Conservation (phyloP, 2,113 vertebrate species). For the Acrocephalus arundinaceus region DNA sequence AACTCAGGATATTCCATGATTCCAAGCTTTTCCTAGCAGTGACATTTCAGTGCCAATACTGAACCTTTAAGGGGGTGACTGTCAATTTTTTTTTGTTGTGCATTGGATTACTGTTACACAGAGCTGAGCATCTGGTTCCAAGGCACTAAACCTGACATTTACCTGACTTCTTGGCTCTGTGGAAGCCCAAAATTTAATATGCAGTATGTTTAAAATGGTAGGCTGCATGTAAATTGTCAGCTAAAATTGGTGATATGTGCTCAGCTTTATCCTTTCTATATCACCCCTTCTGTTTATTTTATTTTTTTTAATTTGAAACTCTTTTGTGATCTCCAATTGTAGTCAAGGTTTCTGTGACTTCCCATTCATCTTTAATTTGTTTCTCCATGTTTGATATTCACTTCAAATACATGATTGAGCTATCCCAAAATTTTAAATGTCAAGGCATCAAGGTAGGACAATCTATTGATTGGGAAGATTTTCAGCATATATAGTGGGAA, state of each 20-base stretch:
- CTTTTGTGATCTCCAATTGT: not conserved
- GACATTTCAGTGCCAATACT: not conserved
- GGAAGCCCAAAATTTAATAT: not conserved
- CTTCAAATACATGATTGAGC: not conserved
- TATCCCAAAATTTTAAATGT: not conserved
- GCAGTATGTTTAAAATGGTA: not conserved
- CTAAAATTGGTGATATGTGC: not conserved
- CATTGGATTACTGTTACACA: not conserved
- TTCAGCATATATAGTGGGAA: not conserved
- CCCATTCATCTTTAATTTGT: not conserved
- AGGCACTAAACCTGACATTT: not conserved
- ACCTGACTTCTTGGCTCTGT: not conserved
- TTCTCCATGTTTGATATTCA: not conserved
- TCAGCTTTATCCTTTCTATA: not conserved
- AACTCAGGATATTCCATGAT: not conserved
- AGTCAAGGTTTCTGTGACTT: not conserved
- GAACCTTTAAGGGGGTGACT: not conserved
- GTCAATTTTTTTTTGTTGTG: not conserved
- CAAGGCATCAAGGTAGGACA: not conserved
- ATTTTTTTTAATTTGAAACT: not conserved
- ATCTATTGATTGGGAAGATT: not conserved
- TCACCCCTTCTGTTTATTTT: not conserved
- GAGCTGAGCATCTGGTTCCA: not conserved
- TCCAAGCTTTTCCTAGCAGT: not conserved
- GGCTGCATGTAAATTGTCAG: not conserved